Evolutionary conservation across 2,888 invertebrate genomes (phyloP).

Genomic region (Cacoxenus indagator): DNA sequence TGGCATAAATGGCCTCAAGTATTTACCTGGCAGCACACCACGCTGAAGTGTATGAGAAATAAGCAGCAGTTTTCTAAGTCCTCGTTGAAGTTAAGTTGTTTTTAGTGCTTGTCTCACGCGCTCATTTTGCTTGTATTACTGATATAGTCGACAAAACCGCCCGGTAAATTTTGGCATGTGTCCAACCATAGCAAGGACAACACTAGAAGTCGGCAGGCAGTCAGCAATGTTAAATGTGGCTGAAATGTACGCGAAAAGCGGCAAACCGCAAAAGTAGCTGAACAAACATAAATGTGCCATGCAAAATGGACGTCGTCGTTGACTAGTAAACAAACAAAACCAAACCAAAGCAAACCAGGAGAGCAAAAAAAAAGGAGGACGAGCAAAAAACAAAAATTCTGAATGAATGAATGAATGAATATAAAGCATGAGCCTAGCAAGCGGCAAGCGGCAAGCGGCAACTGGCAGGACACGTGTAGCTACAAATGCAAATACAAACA

Average conservation of each 20-base stretch:
- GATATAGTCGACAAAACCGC: too few species aligned
- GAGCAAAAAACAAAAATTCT: background rate
- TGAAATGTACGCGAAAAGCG: conserved; percentile 62
- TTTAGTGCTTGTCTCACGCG: background rate
- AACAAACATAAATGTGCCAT: conserved; percentile 61
- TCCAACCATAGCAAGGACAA: conserved; percentile 40
- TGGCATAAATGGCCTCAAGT: background rate
- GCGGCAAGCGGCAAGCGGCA: background rate
- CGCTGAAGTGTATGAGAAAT: too few species aligned
- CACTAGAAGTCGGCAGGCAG: conserved; percentile 36
- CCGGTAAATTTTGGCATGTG: conserved; percentile 52
- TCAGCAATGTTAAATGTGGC: conserved; percentile 57
- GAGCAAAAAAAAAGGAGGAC: background rate
- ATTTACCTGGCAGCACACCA: background rate
- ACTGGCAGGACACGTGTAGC: conserved; percentile 36
- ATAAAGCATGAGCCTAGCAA: conserved; percentile 4
- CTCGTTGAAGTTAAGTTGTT: background rate
- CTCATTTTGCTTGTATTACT: too few species aligned
- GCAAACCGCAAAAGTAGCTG: conserved; percentile 67
- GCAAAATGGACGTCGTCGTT: conserved; percentile 43
- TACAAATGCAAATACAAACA: conserved; percentile 58
- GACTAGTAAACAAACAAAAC: background rate
- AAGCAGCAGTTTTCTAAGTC: too few species aligned
- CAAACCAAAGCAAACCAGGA: background rate
- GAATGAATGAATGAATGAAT: conserved; percentile 10